A percentile compares a stretch with the other conserved stretches of the same genome.
Conservation (phyloP, 2,113 vertebrate genomes). For the Oreochromis tanganicae region DNA sequence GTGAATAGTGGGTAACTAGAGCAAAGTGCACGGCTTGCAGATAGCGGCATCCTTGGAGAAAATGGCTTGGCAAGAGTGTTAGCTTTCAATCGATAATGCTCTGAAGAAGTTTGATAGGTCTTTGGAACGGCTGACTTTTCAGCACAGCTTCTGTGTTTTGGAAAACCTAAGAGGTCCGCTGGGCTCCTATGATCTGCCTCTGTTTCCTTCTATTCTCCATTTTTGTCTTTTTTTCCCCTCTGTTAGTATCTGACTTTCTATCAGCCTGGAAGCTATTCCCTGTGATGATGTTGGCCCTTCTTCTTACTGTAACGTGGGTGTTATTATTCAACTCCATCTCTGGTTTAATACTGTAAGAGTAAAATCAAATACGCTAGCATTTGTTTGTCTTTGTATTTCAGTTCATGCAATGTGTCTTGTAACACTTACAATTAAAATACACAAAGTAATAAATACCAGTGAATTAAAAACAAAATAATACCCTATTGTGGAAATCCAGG, state of each 20-base stretch:
- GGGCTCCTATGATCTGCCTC: neutral
- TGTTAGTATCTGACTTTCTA: neutral
- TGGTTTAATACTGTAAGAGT: neutral
- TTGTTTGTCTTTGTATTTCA: neutral
- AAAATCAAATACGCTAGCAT: neutral
- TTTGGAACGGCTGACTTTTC: slow-evolving; percentile 31
- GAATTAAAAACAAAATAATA: neutral
- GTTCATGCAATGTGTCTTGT: neutral
- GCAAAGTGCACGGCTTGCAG: slow-evolving; percentile 50
- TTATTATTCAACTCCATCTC: neutral
- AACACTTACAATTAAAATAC: neutral
- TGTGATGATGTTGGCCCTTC: neutral
- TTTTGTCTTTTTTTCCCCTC: neutral
- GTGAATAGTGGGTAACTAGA: slow-evolving; percentile 48
- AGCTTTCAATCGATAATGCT: slow-evolving; percentile 39
- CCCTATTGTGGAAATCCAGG: neutral
- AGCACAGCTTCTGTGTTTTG: slow-evolving; percentile 8
- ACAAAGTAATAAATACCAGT: neutral
- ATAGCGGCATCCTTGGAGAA: slow-evolving; percentile 46
- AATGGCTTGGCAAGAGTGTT: slow-evolving; percentile 42
- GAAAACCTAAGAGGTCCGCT: slow-evolving; percentile 1
- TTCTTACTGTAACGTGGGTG: neutral
- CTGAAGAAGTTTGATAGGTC: slow-evolving; percentile 42
- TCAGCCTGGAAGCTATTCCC: slow-evolving; percentile 15
- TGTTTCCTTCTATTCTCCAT: neutral